Evolutionary conservation across 2,888 invertebrate species (phyloP).

Genomic region (Limnephilus lunatus): DNA sequence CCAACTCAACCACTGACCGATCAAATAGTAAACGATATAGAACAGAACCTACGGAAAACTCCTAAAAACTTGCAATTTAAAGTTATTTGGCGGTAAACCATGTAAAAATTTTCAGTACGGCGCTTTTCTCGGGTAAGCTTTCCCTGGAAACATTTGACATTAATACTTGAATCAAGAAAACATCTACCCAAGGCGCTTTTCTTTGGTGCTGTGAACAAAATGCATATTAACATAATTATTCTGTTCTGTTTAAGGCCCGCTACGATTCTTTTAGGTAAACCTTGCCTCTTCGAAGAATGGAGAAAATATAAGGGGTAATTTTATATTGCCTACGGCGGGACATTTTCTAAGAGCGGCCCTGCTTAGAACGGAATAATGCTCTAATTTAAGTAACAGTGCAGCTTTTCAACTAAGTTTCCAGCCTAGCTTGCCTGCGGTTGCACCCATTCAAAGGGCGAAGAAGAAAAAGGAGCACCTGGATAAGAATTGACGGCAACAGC

Average conservation of each 20-base stretch:
- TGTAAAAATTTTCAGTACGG: too few relatives aligned
- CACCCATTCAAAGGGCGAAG: background rate
- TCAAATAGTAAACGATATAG: background rate
- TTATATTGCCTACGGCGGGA: background rate
- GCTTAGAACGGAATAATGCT: conserved; percentile 52
- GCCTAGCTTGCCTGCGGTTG: conserved; percentile 14
- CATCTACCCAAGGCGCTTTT: background rate
- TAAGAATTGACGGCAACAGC: conserved; percentile 12
- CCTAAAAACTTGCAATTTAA: background rate
- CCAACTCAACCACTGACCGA: too few relatives aligned
- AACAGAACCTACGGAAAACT: background rate
- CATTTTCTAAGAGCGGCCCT: background rate
- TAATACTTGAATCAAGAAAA: too few relatives aligned
- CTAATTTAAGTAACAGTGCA: conserved; percentile 52
- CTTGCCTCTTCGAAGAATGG: background rate
- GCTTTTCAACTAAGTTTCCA: conserved; percentile 37
- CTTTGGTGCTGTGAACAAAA: background rate
- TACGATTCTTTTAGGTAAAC: background rate
- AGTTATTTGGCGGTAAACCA: background rate
- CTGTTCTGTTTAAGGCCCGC: background rate
- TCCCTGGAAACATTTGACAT: too few relatives aligned
- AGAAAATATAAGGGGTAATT: background rate
- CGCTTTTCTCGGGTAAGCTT: too few relatives aligned
- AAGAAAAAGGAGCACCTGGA: conserved; percentile 9
- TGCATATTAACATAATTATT: background rate